Evolutionary conservation across 2,113 vertebrate species (phyloP), one percentile per base, ranked within the genome.

Genomic region (Varanus salvator): DNA sequence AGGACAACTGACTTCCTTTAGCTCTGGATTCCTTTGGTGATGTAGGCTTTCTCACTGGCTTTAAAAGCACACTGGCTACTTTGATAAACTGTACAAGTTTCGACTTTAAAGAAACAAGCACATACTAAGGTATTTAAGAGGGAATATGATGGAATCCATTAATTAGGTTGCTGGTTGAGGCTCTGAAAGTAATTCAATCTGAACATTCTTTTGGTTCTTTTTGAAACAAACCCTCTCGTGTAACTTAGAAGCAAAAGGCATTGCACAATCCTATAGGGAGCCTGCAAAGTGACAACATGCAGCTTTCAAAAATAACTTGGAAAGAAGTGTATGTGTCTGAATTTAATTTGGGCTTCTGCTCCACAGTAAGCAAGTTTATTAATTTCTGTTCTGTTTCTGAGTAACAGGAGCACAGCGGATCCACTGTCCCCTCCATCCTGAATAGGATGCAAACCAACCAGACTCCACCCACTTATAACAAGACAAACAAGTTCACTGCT

Each of bases 401-500:
- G 31, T 31, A 94, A 72, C 93, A 99, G 99, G 99, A 99, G 92
- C 98, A 98, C 96, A 99, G 99, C 0, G 99, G 98, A 89, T 99
- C 99, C 93, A 99, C 99, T 0, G 99, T 99, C 89, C 98, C 99
- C 31, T 99, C 99, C 90, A 99, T 99, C 94, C 96, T 99, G 93
- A 99, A 99, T 91, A 97, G 98, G 94, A 99, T 99, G 99, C 99
- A 99, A 94, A 98, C 98, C 89, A 99, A 98, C 85, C 99, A 99
- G 96, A 99, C 98, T 3, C 98, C 99, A 0, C 99, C 99, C 76
- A 99, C 99, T 0, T 99, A 97, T 89, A 99, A 99, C 96, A 99
- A 99, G 97, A 99, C 99, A 5, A 99, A 99, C 96, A 99, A 99
- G 95, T 99, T 99, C 96, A 99, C 99, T 6, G 97, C 95, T 1